Conservation (phyloP, 2,113 vertebrate species). For the Podarcis muralis region DNA sequence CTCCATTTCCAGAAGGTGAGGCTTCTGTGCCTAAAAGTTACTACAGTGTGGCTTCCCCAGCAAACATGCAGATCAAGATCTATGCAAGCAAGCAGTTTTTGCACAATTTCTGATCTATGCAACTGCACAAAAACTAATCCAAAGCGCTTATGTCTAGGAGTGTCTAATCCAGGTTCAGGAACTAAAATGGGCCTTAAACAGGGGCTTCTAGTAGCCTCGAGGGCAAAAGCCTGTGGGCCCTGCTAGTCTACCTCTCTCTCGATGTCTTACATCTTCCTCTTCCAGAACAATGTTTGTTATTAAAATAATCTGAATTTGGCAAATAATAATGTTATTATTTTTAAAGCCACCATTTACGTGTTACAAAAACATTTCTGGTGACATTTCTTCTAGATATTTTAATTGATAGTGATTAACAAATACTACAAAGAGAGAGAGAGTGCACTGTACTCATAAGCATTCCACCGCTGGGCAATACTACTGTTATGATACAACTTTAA, state of each 20-base stretch:
- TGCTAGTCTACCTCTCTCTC: neutral
- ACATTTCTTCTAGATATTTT: neutral
- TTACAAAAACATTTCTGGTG: no score
- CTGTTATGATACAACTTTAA: no score
- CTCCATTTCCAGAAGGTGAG: neutral
- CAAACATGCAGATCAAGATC: neutral
- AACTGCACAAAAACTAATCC: no score
- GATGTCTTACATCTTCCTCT: neutral
- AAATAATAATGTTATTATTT: neutral
- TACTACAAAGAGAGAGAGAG: no score
- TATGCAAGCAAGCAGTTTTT: neutral
- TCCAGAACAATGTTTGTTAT: neutral
- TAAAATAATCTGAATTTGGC: neutral
- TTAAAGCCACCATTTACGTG: no score
- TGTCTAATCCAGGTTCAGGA: neutral
- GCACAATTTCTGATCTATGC: neutral
- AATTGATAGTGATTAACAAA: neutral
- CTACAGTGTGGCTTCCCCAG: neutral
- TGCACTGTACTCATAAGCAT: no score
- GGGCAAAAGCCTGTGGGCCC: neutral
- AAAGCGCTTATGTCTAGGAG: neutral
- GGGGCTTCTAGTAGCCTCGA: no score
- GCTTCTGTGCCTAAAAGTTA: neutral
- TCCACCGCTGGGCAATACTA: no score
- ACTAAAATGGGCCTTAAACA: neutral